phyloP scores from a whole-genome alignment of 2,797 vertebrate genomes.

The Crax fasciolata region DNA sequence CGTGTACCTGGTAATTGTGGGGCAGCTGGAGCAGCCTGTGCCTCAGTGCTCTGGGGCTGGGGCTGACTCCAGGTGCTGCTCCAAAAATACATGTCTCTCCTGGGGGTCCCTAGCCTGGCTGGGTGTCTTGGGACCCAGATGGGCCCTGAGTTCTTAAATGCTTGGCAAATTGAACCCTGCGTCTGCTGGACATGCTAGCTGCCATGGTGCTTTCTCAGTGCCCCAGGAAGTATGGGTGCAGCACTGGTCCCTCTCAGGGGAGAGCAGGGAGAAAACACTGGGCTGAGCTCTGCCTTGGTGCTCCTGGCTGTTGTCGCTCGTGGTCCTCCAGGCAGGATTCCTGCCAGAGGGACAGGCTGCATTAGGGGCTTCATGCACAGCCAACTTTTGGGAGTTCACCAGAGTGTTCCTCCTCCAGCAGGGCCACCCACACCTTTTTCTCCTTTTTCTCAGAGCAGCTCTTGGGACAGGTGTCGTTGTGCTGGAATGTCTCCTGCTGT shows the following conservation, averaged over 20 bases:
- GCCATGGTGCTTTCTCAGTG: background rate
- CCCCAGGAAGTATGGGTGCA: background rate
- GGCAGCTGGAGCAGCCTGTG: background rate
- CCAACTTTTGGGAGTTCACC: accelerated
- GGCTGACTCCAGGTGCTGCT: background rate
- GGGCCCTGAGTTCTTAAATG: accelerated
- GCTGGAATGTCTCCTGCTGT: accelerated
- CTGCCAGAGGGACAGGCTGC: background rate
- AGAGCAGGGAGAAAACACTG: accelerated
- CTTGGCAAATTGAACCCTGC: background rate
- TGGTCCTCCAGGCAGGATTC: background rate
- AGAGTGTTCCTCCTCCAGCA: background rate
- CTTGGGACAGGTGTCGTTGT: accelerated
- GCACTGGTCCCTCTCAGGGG: background rate
- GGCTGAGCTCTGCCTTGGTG: background rate
- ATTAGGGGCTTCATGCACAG: background rate
- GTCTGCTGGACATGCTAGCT: background rate
- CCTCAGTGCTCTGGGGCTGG: background rate
- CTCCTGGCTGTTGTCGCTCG: background rate
- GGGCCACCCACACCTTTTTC: background rate
- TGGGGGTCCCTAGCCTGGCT: no score
- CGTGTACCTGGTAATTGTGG: background rate
- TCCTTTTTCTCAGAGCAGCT: background rate
- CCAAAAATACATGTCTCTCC: background rate
- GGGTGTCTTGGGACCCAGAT: accelerated